Base-by-base conservation (phyloP, 2,113 vertebrate genomes). In the Platichthys flesus region DNA sequence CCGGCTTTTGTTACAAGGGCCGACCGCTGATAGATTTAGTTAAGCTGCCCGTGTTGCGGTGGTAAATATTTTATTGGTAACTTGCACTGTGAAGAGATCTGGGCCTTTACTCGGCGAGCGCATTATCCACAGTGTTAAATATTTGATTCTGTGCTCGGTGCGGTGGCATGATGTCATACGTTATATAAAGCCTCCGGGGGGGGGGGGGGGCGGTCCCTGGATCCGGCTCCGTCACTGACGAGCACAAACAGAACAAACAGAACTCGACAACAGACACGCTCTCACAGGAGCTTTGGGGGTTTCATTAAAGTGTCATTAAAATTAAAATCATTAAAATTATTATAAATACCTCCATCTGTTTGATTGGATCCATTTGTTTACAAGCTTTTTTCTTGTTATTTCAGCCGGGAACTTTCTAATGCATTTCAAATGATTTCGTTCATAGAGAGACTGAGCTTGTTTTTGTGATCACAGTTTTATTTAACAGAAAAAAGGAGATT, bases 51-150 rank as follows among this genome's bases (percentile, higher is more conserved):
- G 42, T 69, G 77, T 77, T 66, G 74, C 70, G 85, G 56, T 35
- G 31, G 51, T 89, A 73, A 85, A 83, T 85, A 23, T 82, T 88
- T 82, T 26, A 88, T 88, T 58, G 42, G 49, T 51, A 71, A 74
- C 82, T 70, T 74, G 60, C 58, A 16, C 71, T 28, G 37, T 3
- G 57, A 70, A 65, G 55, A 23, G 69, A 82, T 74, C 68, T 4
- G 5, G 76, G 42, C 45, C 35, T 82, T 82, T 71, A 57, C 64
- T 76, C 31, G 54, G 78, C 4, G 5, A 60, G 54, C 12, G 49
- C 76, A 67, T 84, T 81, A 82, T 71, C 70, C 9, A 20, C 1
- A 7, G 3, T 63, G 76, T 82, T 93, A 84, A 91, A 91, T 91
- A 88, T 89, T 93, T 91, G 78, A 92, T 89, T 81, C 63, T 62